Conservation (phyloP, 1,140 invertebrate genomes). For the Lucilia sericata region DNA sequence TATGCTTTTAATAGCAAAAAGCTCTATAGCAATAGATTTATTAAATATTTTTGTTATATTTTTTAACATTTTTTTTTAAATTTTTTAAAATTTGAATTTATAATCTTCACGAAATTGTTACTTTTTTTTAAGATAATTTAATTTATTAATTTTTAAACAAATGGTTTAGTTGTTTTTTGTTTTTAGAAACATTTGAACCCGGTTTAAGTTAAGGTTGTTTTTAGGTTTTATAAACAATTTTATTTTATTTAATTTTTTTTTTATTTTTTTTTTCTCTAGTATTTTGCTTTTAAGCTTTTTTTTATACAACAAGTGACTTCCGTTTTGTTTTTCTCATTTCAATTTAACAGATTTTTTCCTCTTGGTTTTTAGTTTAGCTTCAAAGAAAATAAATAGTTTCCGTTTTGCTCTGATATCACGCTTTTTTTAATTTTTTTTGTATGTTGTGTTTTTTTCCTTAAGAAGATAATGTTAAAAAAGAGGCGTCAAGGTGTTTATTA, state of each 20-base stretch:
- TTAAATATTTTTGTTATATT: neutral
- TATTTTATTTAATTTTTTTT: neutral
- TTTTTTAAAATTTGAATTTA: neutral
- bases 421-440: neutral
- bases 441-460: neutral
- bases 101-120: conserved; percentile 1
- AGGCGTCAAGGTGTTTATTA: conserved; percentile 13
- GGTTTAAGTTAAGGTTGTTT: neutral
- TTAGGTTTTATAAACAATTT: neutral
- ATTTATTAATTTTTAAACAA: neutral
- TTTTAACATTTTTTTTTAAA: neutral
- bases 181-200: neutral
- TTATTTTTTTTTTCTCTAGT: neutral
- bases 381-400: conserved; percentile 37
- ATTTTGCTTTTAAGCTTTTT: neutral
- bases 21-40: neutral
- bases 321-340: neutral
- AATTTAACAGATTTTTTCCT: neutral
- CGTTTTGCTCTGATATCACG: neutral
- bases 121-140: neutral
- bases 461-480: neutral
- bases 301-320: neutral
- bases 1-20: neutral
- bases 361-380: neutral
- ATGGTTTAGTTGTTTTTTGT: neutral